Conservation (phyloP, 35 echinoderm and acorn worm genomes). For the Lytechinus pictus region DNA sequence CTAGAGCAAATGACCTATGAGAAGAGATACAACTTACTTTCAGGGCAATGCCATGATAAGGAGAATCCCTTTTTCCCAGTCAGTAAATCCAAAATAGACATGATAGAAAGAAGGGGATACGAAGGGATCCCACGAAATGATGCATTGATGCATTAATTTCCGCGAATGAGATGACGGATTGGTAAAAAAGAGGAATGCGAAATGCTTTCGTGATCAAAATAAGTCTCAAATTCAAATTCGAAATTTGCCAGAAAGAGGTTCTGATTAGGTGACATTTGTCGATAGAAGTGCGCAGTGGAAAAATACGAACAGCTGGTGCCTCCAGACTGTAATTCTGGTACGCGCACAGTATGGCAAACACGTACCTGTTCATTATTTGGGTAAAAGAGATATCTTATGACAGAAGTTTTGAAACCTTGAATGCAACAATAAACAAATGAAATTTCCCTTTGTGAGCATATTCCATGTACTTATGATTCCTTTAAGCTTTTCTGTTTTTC, state of each 20-base stretch:
- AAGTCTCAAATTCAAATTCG: slow-evolving; percentile 19
- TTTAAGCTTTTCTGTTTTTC: no score
- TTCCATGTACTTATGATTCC: no score
- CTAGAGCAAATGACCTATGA: not conserved
- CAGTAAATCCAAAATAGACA: not conserved
- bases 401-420: no score
- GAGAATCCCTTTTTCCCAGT: not conserved
- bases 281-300: not conserved
- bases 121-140: not conserved
- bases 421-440: no score
- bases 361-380: no score
- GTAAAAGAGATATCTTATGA: no score
- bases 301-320: not conserved
- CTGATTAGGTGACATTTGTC: not conserved
- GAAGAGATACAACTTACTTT: not conserved
- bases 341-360: no score
- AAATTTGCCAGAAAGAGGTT: not conserved
- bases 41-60: not conserved
- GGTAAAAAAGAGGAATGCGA: not conserved
- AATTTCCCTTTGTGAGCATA: no score
- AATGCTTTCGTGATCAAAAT: not conserved
- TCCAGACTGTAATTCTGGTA: not conserved
- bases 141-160: not conserved
- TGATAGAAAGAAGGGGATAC: not conserved
- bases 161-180: not conserved